Evolutionary conservation across 2,888 invertebrate genomes (phyloP).

Genomic region (Eretmocerus hayati): DNA sequence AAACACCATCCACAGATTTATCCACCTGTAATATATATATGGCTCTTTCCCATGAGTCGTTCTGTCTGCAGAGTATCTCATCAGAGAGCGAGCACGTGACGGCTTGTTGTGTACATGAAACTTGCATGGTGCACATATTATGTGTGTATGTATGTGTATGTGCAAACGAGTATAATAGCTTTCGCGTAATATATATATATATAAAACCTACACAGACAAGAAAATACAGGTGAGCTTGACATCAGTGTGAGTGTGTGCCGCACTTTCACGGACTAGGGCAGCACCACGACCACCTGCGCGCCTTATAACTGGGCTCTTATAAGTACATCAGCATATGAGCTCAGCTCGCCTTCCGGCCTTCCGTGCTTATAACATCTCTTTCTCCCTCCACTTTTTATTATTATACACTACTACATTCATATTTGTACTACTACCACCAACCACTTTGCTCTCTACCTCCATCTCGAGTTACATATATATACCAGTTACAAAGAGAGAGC

Average conservation of each 20-base stretch:
- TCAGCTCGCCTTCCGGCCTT: constrained; percentile 11
- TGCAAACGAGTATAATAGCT: constrained; percentile 1
- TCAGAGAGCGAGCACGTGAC: no score
- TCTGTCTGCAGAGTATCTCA: no score
- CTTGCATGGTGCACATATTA: no score
- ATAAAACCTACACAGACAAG: no score
- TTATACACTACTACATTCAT: no score
- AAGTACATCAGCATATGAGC: no score
- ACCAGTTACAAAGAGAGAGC: no score
- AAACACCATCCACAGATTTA: constrained; percentile 9
- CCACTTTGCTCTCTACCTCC: neutral
- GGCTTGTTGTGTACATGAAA: no score
- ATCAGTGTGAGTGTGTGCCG: neutral
- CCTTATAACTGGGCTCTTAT: no score
- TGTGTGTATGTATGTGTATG: neutral
- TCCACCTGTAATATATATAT: neutral
- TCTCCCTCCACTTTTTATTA: no score
- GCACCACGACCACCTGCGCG: constrained; percentile 6
- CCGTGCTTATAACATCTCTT: no score
- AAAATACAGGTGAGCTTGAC: neutral
- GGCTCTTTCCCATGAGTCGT: neutral
- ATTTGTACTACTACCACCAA: neutral
- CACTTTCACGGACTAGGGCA: constrained; percentile 21
- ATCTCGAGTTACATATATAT: neutral
- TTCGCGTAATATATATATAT: no score